These are phyloP conservation scores for Marmota monax DNA, from an alignment of 2,113 vertebrate genomes.

Conservation along the genomic window DNA sequence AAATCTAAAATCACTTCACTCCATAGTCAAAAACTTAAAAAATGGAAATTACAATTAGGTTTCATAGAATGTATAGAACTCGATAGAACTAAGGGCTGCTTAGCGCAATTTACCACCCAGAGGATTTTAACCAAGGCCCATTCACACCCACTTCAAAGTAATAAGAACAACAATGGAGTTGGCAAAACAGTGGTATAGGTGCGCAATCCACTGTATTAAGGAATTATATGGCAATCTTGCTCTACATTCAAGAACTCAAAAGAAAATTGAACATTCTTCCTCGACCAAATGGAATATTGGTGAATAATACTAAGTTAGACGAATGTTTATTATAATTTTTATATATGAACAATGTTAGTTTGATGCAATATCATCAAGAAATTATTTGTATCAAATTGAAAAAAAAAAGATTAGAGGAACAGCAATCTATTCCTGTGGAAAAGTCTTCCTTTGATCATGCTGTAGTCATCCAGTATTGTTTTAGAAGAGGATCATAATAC, in stretches of 20 bases:
- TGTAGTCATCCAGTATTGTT: constrained; percentile 91
- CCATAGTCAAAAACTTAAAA: not conserved
- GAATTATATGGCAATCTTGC: not conserved
- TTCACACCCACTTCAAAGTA: not conserved
- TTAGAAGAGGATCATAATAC: constrained; percentile 90
- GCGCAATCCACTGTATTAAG: not conserved
- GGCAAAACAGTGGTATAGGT: not conserved
- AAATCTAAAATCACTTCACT: not conserved
- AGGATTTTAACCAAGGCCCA: not conserved
- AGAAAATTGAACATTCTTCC: constrained; percentile 93
- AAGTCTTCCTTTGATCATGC: constrained; percentile 85
- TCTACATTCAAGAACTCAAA: constrained; percentile 89
- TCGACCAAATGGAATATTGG: constrained; percentile 90
- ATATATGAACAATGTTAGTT: constrained; percentile 94
- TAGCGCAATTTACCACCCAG: too few relatives aligned
- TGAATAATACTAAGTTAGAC: constrained; percentile 91
- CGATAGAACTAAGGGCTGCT: not conserved
- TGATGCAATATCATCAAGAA: constrained; percentile 95
- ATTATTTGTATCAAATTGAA: constrained; percentile 91
- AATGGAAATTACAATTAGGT: not conserved
- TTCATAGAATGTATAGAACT: not conserved
- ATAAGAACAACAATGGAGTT: not conserved
- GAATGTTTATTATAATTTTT: constrained; percentile 94
- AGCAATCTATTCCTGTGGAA: constrained; percentile 85
- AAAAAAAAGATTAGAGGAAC: constrained; percentile 90